Evolutionary conservation across 2,888 invertebrate species (phyloP).

Genomic region (Hedya salicella): DNA sequence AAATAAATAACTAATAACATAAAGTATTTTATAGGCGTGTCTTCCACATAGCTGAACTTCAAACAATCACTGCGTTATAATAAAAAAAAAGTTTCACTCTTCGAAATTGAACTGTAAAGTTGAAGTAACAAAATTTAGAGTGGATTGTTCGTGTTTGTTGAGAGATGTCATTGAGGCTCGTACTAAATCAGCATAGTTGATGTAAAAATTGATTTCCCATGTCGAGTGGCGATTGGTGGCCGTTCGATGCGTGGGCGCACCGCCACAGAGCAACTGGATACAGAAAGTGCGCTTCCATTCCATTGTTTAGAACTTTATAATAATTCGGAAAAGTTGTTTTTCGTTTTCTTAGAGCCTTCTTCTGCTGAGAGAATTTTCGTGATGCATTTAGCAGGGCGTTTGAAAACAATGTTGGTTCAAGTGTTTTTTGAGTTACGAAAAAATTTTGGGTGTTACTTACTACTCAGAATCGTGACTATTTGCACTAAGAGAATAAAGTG

Average conservation of each 20-base stretch:
- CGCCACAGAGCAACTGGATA: conserved; percentile 1
- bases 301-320: background rate
- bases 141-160: conserved; percentile 4
- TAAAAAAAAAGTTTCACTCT: conserved; percentile 24
- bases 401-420: too few relatives aligned
- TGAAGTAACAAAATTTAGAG: background rate
- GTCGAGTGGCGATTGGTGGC: conserved; percentile 58
- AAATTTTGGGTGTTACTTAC: too few relatives aligned
- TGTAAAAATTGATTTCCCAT: conserved; percentile 69
- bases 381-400: too few relatives aligned
- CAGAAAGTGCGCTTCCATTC: conserved; percentile 5
- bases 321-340: too few relatives aligned
- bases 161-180: conserved; percentile 36
- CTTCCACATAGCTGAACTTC: conserved; percentile 44
- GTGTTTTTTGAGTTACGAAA: too few relatives aligned
- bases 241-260: conserved; percentile 58
- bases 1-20: conserved; percentile 44
- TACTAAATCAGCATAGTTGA: conserved; percentile 47
- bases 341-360: too few relatives aligned
- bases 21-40: conserved; percentile 46
- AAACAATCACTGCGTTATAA: conserved; percentile 36
- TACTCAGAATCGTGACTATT: too few relatives aligned
- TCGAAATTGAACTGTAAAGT: conserved; percentile 15
- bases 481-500: too few relatives aligned
- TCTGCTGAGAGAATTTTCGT: too few relatives aligned